Conservation (phyloP, 2,113 vertebrate species). For the Neotragus pygmaeus region DNA sequence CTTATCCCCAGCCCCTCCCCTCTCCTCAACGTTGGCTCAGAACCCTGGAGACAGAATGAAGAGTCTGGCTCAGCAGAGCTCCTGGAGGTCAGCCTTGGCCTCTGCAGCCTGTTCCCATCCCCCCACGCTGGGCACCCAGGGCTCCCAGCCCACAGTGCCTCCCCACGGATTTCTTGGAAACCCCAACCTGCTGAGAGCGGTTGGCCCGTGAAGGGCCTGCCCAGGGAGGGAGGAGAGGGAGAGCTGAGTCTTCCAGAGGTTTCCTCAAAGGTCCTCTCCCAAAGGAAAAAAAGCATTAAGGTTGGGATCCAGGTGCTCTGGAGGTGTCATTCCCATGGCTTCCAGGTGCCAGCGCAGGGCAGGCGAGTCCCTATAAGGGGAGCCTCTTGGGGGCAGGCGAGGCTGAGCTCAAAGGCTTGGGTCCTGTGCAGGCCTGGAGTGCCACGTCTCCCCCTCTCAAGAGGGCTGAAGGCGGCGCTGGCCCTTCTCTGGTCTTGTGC, state of each 20-base stretch:
- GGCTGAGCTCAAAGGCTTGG: neutral
- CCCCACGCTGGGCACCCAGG: neutral
- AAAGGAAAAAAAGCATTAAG: neutral
- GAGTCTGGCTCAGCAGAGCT: neutral
- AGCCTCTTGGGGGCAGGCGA: neutral
- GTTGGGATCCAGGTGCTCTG: neutral
- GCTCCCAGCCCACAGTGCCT: neutral
- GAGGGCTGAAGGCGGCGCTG: neutral
- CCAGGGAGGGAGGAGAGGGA: neutral
- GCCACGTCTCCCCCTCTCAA: accelerated
- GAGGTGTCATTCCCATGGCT: neutral
- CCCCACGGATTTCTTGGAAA: neutral
- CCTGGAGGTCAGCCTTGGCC: neutral
- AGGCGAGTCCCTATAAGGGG: neutral
- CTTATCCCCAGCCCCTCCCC: conserved; percentile 25
- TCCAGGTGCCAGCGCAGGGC: neutral
- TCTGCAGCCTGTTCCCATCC: neutral
- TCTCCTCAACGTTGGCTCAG: neutral
- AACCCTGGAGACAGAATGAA: neutral
- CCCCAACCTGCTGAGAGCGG: neutral
- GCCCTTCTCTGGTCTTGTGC: neutral
- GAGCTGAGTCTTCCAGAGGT: neutral
- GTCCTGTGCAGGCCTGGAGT: neutral
- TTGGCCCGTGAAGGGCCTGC: neutral
- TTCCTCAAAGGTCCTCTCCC: neutral